Evolutionary conservation across 2,797 vertebrate genomes (phyloP).

Genomic region (Macrochelys suwanniensis): DNA sequence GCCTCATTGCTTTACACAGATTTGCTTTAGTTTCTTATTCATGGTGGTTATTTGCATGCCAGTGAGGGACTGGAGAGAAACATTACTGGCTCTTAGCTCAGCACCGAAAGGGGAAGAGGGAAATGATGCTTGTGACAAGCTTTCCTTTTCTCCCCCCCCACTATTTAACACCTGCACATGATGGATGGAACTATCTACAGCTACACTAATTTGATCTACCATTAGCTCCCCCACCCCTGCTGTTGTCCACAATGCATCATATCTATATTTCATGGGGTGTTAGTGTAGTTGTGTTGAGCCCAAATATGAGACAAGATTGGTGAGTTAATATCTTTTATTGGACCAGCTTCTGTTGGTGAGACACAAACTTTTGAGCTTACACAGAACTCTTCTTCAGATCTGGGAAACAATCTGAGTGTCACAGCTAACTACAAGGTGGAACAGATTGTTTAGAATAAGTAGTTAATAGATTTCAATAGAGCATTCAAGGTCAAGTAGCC

Average conservation of each 20-base stretch:
- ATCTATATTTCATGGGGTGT: not conserved
- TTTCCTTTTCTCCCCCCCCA: not conserved
- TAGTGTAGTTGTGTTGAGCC: not conserved
- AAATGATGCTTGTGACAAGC: not conserved
- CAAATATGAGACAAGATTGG: not conserved
- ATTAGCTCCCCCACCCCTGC: not conserved
- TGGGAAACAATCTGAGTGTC: too few species aligned
- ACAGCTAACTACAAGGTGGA: not conserved
- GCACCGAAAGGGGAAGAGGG: not conserved
- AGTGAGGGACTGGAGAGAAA: not conserved
- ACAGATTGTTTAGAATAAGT: not conserved
- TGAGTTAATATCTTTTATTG: not conserved
- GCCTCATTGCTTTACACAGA: not conserved
- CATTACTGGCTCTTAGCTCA: not conserved
- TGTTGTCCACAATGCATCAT: not conserved
- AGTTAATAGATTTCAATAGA: not conserved
- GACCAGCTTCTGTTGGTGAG: not conserved
- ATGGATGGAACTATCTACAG: not conserved
- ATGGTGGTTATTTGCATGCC: not conserved
- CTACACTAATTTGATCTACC: not conserved
- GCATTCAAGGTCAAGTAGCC: not conserved
- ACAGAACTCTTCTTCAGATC: not conserved
- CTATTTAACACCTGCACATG: not conserved
- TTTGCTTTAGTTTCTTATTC: not conserved
- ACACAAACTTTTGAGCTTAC: not conserved